Evolutionary conservation across 2,113 vertebrate genomes (phyloP).

Genomic region (Pluvianellus socialis): DNA sequence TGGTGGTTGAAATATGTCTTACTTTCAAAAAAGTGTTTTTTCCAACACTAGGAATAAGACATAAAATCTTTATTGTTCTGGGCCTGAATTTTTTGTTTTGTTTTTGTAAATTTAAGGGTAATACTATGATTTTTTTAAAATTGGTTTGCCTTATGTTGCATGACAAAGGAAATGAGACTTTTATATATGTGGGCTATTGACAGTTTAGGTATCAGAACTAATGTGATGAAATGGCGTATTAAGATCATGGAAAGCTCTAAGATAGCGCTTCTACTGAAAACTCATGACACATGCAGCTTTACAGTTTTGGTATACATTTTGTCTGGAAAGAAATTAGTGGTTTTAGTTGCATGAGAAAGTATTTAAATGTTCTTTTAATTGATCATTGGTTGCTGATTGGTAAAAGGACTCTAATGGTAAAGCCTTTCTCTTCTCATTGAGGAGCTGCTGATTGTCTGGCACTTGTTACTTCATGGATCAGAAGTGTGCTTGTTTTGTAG

Average conservation of each 20-base stretch:
- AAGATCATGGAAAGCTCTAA: not conserved
- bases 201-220: not conserved
- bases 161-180: not conserved
- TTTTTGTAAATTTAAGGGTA: not conserved
- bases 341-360: not conserved
- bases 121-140: not conserved
- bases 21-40: not conserved
- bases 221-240: not conserved
- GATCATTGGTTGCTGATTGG: not conserved
- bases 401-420: not conserved
- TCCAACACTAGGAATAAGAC: not conserved
- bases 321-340: not conserved
- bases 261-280: not conserved
- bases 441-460: not conserved
- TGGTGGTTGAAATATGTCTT: not conserved
- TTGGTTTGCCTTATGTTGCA: not conserved
- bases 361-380: not conserved
- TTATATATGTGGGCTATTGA: not conserved
- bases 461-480: not conserved
- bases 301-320: not conserved
- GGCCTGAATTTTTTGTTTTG: not conserved
- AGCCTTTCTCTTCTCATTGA: not conserved
- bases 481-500: not conserved
- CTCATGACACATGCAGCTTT: not conserved
- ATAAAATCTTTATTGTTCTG: not conserved